Evolutionary conservation across 2,888 invertebrate genomes (phyloP), one percentile per base, ranked within the genome.

Genomic region (Drosophila hamatofila): DNA sequence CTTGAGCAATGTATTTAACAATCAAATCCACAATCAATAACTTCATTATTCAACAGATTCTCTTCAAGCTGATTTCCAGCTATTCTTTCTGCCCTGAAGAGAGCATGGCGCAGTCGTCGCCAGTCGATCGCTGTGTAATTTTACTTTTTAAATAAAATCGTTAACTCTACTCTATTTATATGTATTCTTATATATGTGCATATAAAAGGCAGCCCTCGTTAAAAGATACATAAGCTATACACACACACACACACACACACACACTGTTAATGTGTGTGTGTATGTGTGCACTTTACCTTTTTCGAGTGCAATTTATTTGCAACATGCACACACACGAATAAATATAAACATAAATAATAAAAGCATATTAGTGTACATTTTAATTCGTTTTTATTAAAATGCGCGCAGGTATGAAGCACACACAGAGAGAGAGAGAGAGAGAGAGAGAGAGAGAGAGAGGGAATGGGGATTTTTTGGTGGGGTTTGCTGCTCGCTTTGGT

Each of bases 311-410:
- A 88, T 88, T 88, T 80, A 83, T 86, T 88, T 86, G 80, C 75
- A 63, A 59, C 70, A 65, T 74, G 70, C 39, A 56, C 73, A 70
- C 46, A 74, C 46, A 66, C 72, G 72, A 83, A 72, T 83, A 75
- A 75, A 88, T 64, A 76, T 67, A 73, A 79, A 70, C 67, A 83
- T 88, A 78, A 88, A 83, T 83, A 83, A 88, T 83, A 86, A 83
- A 88, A 80, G 73, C 83, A 88, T 83, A 83, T 90, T 90, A 88
- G 81, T 88, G 83, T 72, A 75, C 68, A 75, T 74, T 90, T 90
- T 86, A 90, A 88, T 86, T 88, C 75, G 77, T 75, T 83, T 77
- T 88, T 84, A 77, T 87, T 81, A 78, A 75, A 85, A 82, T 67
- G 77, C 71, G 58, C 66, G 64, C 79, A 76, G 79, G 75, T 79